Base-by-base conservation (phyloP, 2,888 invertebrate species). In the Adineta ricciae region DNA sequence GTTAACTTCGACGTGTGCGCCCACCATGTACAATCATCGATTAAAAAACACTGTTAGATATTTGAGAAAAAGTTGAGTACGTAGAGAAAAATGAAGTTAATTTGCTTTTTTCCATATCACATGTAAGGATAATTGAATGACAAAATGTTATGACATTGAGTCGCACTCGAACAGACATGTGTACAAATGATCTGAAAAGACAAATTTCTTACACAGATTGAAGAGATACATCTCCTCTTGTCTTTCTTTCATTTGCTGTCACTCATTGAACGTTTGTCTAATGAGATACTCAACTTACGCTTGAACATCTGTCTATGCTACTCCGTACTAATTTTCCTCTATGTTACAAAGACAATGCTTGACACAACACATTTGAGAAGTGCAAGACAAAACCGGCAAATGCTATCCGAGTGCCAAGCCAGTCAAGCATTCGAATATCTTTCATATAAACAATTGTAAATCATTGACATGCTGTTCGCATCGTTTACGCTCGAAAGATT, bases 251-350 rank as follows among this genome's bases (percentile, higher is more conserved):
- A 8, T 11, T 54, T 24, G n/a, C n/a, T 54, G n/a, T 54, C n/a
- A 14, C 3, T 14, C 9, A 64, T 3, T 27, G 11, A 11, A 46
- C 46, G 32, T 64, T 64, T 64, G 16, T 64, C 64, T 64, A 64
- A 64, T 64, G 64, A 64, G 64, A 64, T 64, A 64, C 64, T 64
- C 64, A 14, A 64, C 64, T 64, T 64, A 64, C 64, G 64, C 64
- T 64, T 64, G 64, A 64, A 32, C 64, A 64, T 64, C 64, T 64
- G 64, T 64, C 64, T 64, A 64, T 64, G 16, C 64, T 64, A 64
- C 32, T 64, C 32, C 1, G 27, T 64, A 32, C 27, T 64, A 64
- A 64, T 64, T 64, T 64, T 64, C 32, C 46, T 14, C 27, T 64
- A 32, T 64, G n/a, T n/a, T n/a, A n/a, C 9, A 32, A 64, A 64